Evolutionary conservation across 2,113 vertebrate species (phyloP).

Genomic region (human (Homo sapiens)): GRCh38 chr11:68998001-68998500

Average conservation of each 20-base stretch:
- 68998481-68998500: no score
- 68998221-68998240: neutral
- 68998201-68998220: rapidly evolving
- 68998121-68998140: neutral
- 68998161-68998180: neutral
- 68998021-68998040: neutral
- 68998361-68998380: neutral
- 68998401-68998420: neutral
- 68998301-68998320: neutral
- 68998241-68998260: no score
- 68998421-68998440: rapidly evolving
- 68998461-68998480: neutral
- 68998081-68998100: no score
- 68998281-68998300: neutral
- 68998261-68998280: neutral
- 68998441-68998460: neutral
- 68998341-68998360: rapidly evolving
- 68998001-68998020: no score
- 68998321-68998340: rapidly evolving
- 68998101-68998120: rapidly evolving
- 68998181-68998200: neutral
- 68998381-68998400: neutral
- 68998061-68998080: neutral
- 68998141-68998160: neutral
- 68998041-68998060: rapidly evolving